phyloP scores from a whole-genome alignment of 1,140 invertebrate genomes.

The Araneus ventricosus region DNA sequence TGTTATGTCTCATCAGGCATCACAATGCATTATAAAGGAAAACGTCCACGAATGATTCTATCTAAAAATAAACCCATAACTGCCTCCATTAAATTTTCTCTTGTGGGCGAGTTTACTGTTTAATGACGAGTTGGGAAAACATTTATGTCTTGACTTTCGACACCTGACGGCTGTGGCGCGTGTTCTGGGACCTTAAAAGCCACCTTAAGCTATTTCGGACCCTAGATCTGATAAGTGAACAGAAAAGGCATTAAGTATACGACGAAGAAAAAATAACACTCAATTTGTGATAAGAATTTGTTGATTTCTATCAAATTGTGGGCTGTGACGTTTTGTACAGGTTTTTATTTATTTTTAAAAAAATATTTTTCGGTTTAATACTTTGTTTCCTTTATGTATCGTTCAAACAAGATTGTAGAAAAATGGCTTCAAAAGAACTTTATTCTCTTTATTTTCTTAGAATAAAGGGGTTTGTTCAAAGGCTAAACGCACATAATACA shows the following conservation, averaged over 20 bases:
- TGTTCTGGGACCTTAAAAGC: background rate
- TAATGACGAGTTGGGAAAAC: background rate
- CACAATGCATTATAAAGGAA: background rate
- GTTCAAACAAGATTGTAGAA: no score
- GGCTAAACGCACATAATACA: no score
- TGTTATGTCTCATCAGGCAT: background rate
- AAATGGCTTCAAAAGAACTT: no score
- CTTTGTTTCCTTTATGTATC: no score
- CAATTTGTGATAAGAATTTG: constrained; percentile 20
- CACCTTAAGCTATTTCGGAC: background rate
- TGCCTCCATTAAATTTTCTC: constrained; percentile 20
- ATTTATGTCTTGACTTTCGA: constrained; percentile 20
- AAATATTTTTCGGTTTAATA: no score
- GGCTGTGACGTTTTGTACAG: background rate
- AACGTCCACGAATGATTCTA: background rate
- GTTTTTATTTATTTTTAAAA: no score
- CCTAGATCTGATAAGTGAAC: background rate
- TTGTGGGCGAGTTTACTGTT: constrained; percentile 1
- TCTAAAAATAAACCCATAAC: constrained; percentile 20
- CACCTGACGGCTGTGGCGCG: background rate
- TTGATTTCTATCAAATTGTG: constrained; percentile 27
- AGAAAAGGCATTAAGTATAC: constrained; percentile 1
- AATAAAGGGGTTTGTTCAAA: no score
- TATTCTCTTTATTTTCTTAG: no score
- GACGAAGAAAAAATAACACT: background rate